Conservation (phyloP, 35 echinoderm and acorn worm genomes). For the Patiria miniata region DNA sequence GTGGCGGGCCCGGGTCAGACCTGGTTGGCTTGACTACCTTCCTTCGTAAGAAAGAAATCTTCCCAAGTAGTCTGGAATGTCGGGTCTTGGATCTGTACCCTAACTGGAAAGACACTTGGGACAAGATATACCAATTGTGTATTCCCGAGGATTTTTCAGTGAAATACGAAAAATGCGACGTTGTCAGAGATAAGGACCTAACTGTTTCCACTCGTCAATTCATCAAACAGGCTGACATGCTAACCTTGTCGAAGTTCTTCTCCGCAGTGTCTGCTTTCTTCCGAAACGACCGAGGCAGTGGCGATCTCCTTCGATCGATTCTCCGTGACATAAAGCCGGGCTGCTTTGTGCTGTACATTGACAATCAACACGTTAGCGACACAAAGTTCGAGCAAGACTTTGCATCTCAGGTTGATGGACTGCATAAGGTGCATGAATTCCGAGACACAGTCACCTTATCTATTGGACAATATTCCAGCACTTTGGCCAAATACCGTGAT, state of each 20-base stretch:
- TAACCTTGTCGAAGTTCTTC: neutral
- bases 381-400: neutral
- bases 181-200: neutral
- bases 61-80: too few relatives aligned
- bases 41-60: too few relatives aligned
- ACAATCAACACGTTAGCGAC: neutral
- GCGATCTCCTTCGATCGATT: neutral
- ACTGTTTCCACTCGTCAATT: neutral
- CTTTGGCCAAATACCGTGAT: neutral
- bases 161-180: neutral
- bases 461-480: neutral
- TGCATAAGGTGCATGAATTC: neutral
- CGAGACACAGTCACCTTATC: neutral
- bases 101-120: too few relatives aligned
- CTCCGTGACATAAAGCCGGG: neutral
- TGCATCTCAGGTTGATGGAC: neutral
- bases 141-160: too few relatives aligned
- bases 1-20: too few relatives aligned
- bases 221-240: neutral
- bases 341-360: constrained; percentile 1
- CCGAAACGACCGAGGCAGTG: neutral
- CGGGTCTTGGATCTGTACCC: too few relatives aligned
- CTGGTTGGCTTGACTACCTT: too few relatives aligned
- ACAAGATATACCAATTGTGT: too few relatives aligned
- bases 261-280: constrained; percentile 12